Evolutionary conservation across 2,797 vertebrate species (phyloP).

Genomic region (Pogonophryne albipinna): DNA sequence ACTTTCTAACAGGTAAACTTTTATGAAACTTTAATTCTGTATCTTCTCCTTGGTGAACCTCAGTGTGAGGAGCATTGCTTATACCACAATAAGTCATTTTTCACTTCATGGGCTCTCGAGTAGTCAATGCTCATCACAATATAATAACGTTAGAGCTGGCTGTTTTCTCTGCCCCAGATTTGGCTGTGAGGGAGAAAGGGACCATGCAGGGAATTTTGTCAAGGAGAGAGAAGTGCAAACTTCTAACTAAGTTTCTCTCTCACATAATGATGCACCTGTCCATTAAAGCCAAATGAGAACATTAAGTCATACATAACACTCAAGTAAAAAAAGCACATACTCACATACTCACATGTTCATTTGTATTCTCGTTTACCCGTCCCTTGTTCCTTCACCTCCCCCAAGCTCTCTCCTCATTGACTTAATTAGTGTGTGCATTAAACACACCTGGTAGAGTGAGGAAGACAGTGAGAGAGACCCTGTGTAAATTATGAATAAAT

Average conservation of each 20-base stretch:
- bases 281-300: constrained; percentile 62
- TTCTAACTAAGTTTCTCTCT: constrained; percentile 47
- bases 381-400: constrained; percentile 38
- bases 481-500: constrained; percentile 41
- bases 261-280: constrained; percentile 68
- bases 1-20: constrained; percentile 49
- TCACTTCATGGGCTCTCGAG: constrained; percentile 55
- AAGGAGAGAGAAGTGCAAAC: constrained; percentile 52
- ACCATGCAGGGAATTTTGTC: constrained; percentile 63
- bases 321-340: constrained; percentile 1
- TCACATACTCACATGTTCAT: constrained; percentile 20
- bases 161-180: constrained; percentile 61
- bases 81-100: constrained; percentile 54
- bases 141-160: constrained; percentile 66
- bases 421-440: constrained; percentile 59
- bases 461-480: constrained; percentile 14
- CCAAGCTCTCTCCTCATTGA: constrained; percentile 36
- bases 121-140: constrained; percentile 68
- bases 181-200: constrained; percentile 57
- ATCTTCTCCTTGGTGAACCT: constrained; percentile 44
- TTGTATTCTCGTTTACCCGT: constrained; percentile 34
- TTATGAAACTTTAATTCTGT: constrained; percentile 42
- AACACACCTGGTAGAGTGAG: constrained; percentile 48
- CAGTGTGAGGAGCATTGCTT: constrained; percentile 23
- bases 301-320: constrained; percentile 42